These are phyloP conservation scores for Corythaixoides concolor DNA, from an alignment of 2,113 vertebrate species.

Conservation along the genomic window DNA sequence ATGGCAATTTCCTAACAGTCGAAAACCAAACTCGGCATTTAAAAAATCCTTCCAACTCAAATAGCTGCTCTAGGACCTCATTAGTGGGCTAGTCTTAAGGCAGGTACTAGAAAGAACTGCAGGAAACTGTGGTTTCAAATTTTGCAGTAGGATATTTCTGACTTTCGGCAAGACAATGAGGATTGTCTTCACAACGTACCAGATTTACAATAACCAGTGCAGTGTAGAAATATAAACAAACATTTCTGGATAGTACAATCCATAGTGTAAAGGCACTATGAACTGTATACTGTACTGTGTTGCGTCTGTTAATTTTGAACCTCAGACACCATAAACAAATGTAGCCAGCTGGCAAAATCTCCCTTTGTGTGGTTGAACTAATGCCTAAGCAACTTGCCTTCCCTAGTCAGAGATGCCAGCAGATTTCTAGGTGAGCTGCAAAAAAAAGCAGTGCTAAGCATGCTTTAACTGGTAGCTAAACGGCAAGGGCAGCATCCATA, in stretches of 20 bases:
- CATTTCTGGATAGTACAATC: background rate
- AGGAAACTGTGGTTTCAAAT: constrained; percentile 5
- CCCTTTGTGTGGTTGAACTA: background rate
- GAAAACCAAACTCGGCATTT: background rate
- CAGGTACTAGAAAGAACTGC: background rate
- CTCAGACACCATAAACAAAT: background rate
- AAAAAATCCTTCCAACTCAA: background rate
- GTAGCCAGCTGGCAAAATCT: background rate
- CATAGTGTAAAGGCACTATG: background rate
- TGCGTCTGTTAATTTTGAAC: background rate
- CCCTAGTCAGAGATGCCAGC: background rate
- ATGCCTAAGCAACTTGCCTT: background rate
- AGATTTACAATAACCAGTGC: background rate
- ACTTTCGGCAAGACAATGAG: background rate
- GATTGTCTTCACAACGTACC: background rate
- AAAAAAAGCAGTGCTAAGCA: background rate
- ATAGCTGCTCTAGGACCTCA: background rate
- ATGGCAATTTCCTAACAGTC: background rate
- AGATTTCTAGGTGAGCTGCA: background rate
- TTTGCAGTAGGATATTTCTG: background rate
- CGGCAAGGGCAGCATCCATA: background rate
- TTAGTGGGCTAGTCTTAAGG: background rate
- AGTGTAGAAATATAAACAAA: background rate
- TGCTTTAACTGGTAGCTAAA: background rate
- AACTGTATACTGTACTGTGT: background rate